phyloP scores from a whole-genome alignment of 2,797 vertebrate species.

The Brachyalestes nurse region DNA sequence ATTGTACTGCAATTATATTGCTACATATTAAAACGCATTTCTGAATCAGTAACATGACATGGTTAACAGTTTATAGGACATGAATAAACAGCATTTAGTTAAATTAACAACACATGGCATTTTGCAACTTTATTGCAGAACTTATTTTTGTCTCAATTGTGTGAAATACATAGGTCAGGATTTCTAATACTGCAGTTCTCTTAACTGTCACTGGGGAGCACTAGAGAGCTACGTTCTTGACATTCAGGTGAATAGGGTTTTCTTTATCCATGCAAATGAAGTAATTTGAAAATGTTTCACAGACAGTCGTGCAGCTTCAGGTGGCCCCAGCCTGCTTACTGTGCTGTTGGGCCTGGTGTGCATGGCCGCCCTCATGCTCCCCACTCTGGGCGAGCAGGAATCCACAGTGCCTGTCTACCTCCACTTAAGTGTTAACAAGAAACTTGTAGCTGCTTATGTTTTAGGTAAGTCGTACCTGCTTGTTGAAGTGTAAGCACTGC shows the following conservation, averaged over 20 bases:
- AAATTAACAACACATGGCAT: too few relatives aligned
- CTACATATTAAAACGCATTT: not conserved
- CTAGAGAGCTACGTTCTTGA: constrained; percentile 45
- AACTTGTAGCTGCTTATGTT: constrained; percentile 99
- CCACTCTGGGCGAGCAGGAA: constrained; percentile 95
- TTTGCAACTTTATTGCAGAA: too few relatives aligned
- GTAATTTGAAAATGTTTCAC: constrained; percentile 34
- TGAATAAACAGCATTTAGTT: not conserved
- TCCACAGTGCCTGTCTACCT: constrained; percentile 99
- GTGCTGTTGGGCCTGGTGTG: constrained; percentile 95
- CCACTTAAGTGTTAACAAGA: constrained; percentile 99
- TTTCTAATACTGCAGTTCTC: constrained; percentile 8
- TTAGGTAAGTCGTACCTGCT: constrained; percentile 83
- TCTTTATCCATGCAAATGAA: not conserved
- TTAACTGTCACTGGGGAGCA: constrained; percentile 65
- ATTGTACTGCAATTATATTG: not conserved
- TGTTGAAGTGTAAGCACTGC: too few relatives aligned
- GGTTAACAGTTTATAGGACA: not conserved
- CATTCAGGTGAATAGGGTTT: not conserved
- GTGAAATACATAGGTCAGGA: not conserved
- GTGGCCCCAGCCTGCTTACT: constrained; percentile 94
- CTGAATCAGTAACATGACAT: not conserved
- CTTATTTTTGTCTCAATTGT: not conserved
- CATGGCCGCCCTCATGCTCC: constrained; percentile 95
- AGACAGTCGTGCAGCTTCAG: constrained; percentile 89